A percentile compares a stretch with the other conserved stretches of the same genome.
phyloP scores from a whole-genome alignment of 37 sponge, comb jelly and placozoan genomes.

The Chondrilla cf. caribensis region DNA sequence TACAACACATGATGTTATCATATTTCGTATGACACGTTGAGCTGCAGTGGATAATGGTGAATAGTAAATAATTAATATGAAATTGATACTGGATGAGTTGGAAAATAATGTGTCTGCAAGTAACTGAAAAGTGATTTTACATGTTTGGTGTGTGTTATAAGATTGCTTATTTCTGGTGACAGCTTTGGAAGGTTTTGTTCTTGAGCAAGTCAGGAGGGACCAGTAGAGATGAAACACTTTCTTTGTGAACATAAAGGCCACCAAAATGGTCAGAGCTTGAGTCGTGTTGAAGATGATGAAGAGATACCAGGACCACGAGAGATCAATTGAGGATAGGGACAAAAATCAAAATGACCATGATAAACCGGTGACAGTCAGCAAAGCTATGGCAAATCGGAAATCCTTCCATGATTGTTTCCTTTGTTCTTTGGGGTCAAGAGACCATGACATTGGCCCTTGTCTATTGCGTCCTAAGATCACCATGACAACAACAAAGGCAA shows the following conservation, averaged over 20 bases:
- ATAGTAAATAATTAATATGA: no score
- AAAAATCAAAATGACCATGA: constrained; percentile 58
- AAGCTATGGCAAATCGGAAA: constrained; percentile 12
- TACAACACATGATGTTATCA: no score
- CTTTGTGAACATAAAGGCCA: constrained; percentile 29
- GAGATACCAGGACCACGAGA: constrained; percentile 41
- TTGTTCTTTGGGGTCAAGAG: not conserved
- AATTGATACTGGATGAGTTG: no score
- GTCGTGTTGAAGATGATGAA: constrained; percentile 53
- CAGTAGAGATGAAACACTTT: constrained; percentile 32
- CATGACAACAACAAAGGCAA: not conserved
- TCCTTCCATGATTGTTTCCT: not conserved
- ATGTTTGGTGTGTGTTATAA: no score
- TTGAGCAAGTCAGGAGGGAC: not conserved
- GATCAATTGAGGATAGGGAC: not conserved
- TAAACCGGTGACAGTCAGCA: constrained; percentile 31
- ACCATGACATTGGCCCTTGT: not conserved
- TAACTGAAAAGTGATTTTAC: no score
- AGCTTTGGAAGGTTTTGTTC: no score
- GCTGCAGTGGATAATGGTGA: no score
- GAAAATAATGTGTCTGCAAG: no score
- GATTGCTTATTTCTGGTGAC: no score
- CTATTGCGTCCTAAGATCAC: not conserved
- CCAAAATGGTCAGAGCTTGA: constrained; percentile 32
- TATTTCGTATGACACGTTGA: no score